Base-by-base conservation (phyloP, 2,797 vertebrate genomes). In the Chelon labrosus region DNA sequence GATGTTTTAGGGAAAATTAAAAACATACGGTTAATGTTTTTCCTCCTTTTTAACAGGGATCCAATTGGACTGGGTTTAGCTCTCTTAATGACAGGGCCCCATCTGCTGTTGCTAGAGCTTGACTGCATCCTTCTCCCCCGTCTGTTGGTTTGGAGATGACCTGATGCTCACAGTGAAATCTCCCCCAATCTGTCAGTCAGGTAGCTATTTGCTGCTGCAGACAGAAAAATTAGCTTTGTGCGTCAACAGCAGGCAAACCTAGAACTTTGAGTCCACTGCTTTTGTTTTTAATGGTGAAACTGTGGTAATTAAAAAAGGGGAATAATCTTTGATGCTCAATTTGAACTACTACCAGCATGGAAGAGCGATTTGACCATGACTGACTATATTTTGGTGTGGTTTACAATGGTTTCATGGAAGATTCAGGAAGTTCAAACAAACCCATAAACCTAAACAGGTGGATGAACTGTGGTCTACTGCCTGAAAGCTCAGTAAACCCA, bases 161-260 rank as follows among this genome's bases (percentile, higher is more conserved):
- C 75, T 71, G 68, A 66, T 87, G 82, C 68, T 86, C 76, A 73
- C 49, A 77, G 44, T 81, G 79, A 68, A 65, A 65, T 73, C 64
- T 55, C 49, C 22, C 9, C 11, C 27, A 67, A 52, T 90, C 73
- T 77, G 74, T 85, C 68, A 72, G 44, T 41, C 57, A 73, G 73
- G 79, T 73, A 79, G 83, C 58, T 77, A 55, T 58, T 49, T 46
- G 77, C 61, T 70, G 19, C n/a, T 3, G 25, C 25, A 27, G 25
- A 12, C 17, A 27, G 16, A 58, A 2, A 61, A 60, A 12, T 52
- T 4, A 27, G 3, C n/a, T 66, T 50, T 19, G 46, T 17, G 51
- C 7, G 4, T 14, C 5, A n/a, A 9, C 7, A 19, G 31, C 17
- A 51, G 0, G 1, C 5, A 3, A 50, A 46, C 14, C 49, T 2